Conservation (phyloP, 2,797 vertebrate genomes). For the Salmo trutta region DNA sequence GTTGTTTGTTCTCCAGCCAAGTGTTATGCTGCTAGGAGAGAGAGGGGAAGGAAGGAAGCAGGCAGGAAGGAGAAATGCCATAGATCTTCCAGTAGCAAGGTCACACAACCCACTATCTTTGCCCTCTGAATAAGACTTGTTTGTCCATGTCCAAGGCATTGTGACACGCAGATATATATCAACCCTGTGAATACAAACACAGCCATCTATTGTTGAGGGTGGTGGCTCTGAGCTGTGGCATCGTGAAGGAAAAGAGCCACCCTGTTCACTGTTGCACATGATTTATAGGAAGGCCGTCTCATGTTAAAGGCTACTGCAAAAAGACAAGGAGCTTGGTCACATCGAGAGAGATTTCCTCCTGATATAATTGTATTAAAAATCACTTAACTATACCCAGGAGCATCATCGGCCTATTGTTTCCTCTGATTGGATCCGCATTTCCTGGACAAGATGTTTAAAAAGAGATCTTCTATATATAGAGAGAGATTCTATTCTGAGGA, state of each 20-base stretch:
- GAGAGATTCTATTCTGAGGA: constrained; percentile 68
- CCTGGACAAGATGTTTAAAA: constrained; percentile 73
- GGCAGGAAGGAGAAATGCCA: constrained; percentile 54
- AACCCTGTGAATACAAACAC: neutral
- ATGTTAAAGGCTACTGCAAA: neutral
- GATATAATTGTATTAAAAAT: constrained; percentile 13
- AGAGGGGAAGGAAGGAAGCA: constrained; percentile 61
- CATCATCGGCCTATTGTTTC: constrained; percentile 46
- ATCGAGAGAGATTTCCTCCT: neutral
- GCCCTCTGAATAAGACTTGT: constrained; percentile 48
- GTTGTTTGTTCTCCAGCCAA: constrained; percentile 68
- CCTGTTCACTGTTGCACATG: neutral
- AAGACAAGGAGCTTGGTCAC: too few relatives aligned
- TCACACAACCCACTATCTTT: constrained; percentile 54
- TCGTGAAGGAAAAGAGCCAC: neutral
- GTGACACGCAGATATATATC: constrained; percentile 42
- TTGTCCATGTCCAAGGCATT: constrained; percentile 23
- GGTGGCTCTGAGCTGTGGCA: too few relatives aligned
- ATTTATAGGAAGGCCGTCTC: neutral
- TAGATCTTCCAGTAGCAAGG: constrained; percentile 61
- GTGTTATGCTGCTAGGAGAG: constrained; percentile 35
- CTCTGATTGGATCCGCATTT: constrained; percentile 57
- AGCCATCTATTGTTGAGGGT: neutral
- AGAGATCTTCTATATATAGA: constrained; percentile 79
- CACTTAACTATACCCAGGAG: neutral